Base-by-base conservation (phyloP, 2,113 vertebrate genomes). In the Progne subis region DNA sequence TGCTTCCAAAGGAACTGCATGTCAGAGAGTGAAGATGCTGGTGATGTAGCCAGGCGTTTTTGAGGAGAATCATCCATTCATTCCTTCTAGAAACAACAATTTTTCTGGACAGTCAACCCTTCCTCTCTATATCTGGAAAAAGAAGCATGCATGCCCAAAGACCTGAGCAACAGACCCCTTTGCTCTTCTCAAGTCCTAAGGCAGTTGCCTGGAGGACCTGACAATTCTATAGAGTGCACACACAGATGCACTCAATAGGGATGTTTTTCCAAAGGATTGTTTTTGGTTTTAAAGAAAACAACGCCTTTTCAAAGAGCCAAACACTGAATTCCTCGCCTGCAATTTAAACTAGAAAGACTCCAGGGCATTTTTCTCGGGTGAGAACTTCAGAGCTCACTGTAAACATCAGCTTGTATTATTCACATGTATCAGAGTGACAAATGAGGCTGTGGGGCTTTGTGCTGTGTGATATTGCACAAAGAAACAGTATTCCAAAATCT, bases 171-270 rank as follows among this genome's bases (percentile, higher is more conserved):
- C 26, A 47, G 19, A 80, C 1, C 5, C 10, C 12, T 39, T 21
- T 32, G 23, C 18, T 69, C 11, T 44, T 37, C 10, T 52, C 2
- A 8, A 80, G 25, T 71, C 34, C 34, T 2, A 2, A 65, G 21
- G 34, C 26, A 65, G 21, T 8, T 5, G 6, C 34, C 26, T 61
- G 28, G 11, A 72, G 32, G 14, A 80, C 16, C 15, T 18, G 43
- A 60, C 11, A 49, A 47, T 56, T 68, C 25, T 39, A 14, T 1
- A 4, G 6, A 76, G 21, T 31, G 25, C 31, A 32, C 0, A 12
- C 31, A 32, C 0, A 12, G 4, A 3, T 9, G 13, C 29, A 52
- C 37, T 34, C 31, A 11, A 25, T 1, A 49, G 19, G 26, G 20
- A 81, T 7, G 14, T 8, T 57, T 86, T 57, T 18, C 37, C 32